Percentiles rank a stretch among this genome's conserved stretches.
phyloP scores from a whole-genome alignment of 2,797 vertebrate genomes.

The Percopsis omiscomaycus region DNA sequence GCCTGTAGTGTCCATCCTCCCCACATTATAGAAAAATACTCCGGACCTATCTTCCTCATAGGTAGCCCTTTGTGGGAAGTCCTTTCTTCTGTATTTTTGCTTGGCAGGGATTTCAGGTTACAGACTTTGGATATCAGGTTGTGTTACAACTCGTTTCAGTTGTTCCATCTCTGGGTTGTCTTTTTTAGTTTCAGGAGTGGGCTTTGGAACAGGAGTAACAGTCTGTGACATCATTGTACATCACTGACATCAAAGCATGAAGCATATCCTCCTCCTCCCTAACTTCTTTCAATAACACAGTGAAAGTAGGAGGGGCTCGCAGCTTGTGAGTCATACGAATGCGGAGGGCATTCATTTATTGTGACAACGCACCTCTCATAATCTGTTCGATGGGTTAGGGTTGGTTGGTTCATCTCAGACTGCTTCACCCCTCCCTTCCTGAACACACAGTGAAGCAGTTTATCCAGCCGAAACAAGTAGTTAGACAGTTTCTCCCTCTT shows the following conservation, averaged over 20 bases:
- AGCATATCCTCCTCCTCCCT: constrained; percentile 22
- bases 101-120: neutral
- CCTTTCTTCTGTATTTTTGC: neutral
- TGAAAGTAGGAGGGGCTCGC: constrained; percentile 6
- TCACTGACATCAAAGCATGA: too few relatives aligned
- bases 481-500: constrained; percentile 29
- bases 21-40: constrained; percentile 39
- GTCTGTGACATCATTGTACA: neutral
- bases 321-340: constrained; percentile 18
- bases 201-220: neutral
- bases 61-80: neutral
- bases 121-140: neutral
- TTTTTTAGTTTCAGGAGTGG: neutral
- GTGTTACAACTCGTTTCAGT: neutral
- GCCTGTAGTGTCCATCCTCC: constrained; percentile 32
- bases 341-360: constrained; percentile 21
- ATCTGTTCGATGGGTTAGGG: constrained; percentile 18
- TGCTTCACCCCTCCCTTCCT: neutral
- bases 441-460: constrained; percentile 24
- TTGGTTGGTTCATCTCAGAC: constrained; percentile 4
- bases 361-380: constrained; percentile 13
- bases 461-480: constrained; percentile 28
- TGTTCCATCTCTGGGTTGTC: neutral
- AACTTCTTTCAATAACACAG: constrained; percentile 14
- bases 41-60: neutral